These are phyloP conservation scores for Oryzias sinensis DNA, from an alignment of 2,797 vertebrate species.

Conservation along the genomic window DNA sequence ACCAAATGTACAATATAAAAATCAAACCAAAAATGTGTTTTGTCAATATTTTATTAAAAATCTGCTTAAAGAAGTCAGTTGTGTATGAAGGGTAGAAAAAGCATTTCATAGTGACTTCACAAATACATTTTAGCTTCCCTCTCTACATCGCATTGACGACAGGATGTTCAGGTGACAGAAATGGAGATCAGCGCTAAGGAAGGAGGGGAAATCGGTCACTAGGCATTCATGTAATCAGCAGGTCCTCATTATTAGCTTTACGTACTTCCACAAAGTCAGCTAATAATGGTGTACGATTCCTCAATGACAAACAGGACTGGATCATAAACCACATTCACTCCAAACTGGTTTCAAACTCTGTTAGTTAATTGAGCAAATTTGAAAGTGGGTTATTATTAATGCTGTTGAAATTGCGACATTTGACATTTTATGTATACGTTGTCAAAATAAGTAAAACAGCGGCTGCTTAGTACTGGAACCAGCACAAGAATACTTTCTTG, in stretches of 20 bases:
- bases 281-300: slow-evolving; percentile 8
- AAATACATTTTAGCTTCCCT: slow-evolving; percentile 38
- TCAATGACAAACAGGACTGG: slow-evolving; percentile 2
- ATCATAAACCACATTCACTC: neutral
- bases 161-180: slow-evolving; percentile 25
- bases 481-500: slow-evolving; percentile 18
- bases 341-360: neutral
- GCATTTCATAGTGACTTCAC: slow-evolving; percentile 50
- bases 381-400: slow-evolving; percentile 6
- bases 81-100: slow-evolving; percentile 73
- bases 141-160: slow-evolving; percentile 35
- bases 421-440: slow-evolving; percentile 21
- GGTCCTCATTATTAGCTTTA: slow-evolving; percentile 5
- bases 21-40: slow-evolving; percentile 1
- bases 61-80: slow-evolving; percentile 71
- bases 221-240: slow-evolving; percentile 2
- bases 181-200: neutral
- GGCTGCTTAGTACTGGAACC: slow-evolving; percentile 8
- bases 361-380: slow-evolving; percentile 3
- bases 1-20: neutral
- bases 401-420: neutral
- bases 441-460: slow-evolving; percentile 14
- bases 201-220: slow-evolving; percentile 1
- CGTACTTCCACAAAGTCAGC: slow-evolving; percentile 5
- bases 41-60: slow-evolving; percentile 76